phyloP scores from a whole-genome alignment of 2,113 vertebrate species.

The Lycaon pictus region DNA sequence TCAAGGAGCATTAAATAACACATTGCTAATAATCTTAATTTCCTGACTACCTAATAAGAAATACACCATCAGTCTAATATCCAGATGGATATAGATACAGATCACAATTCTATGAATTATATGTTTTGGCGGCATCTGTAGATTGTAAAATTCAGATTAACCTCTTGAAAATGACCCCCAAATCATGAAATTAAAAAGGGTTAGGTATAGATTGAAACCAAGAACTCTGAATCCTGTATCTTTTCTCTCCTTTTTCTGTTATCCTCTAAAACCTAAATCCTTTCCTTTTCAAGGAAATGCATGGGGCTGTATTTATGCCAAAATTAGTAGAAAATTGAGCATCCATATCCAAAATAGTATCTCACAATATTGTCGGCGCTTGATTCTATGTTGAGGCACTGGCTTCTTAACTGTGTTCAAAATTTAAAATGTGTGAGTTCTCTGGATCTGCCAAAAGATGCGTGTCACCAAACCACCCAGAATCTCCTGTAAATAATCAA shows the following conservation, averaged over 20 bases:
- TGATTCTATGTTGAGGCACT: not conserved
- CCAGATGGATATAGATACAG: not conserved
- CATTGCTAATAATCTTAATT: not conserved
- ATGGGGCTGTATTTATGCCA: not conserved
- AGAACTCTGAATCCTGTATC: not conserved
- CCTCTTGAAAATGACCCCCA: not conserved
- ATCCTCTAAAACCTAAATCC: not conserved
- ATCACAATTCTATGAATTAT: not conserved
- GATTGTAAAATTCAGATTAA: not conserved
- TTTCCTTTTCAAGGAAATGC: not conserved
- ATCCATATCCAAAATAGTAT: not conserved
- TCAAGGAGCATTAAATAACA: not conserved
- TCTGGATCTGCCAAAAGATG: not conserved
- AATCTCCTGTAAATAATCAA: slow-evolving; percentile 48
- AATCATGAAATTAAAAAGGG: not conserved
- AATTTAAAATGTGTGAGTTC: not conserved
- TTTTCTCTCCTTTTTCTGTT: not conserved
- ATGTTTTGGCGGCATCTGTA: not conserved
- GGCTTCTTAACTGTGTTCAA: not conserved
- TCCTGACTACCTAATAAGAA: not conserved
- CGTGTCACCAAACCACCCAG: not conserved
- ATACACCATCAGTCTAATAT: not conserved
- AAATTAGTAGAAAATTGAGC: slow-evolving; percentile 1
- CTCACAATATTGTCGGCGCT: not conserved
- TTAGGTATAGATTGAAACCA: not conserved